Conservation (phyloP, 1,140 invertebrate genomes). For the Aphaenogaster rudis region DNA sequence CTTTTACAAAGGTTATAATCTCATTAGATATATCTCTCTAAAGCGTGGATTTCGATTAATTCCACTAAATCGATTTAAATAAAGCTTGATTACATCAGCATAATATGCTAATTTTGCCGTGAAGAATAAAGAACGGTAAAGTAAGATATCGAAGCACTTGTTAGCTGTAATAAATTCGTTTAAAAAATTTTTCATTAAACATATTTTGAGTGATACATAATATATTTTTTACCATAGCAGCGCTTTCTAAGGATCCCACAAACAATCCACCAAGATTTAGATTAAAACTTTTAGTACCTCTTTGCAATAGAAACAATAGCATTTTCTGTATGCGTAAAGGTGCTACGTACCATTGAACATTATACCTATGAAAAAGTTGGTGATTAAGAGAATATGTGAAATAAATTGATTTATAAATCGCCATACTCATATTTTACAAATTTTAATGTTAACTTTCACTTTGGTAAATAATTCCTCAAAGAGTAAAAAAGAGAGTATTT, state of each 20-base stretch:
- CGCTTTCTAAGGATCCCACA: neutral
- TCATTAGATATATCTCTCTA: no score
- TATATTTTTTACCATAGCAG: slow-evolving; percentile 5
- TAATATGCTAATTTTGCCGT: neutral
- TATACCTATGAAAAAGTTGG: slow-evolving; percentile 10
- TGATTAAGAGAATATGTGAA: neutral
- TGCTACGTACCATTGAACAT: neutral
- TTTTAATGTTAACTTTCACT: neutral
- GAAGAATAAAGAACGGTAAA: slow-evolving; percentile 19
- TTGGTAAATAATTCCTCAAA: neutral
- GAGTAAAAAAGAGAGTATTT: neutral
- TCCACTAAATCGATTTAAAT: neutral
- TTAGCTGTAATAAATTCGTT: slow-evolving; percentile 14
- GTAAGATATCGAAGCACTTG: slow-evolving; percentile 1
- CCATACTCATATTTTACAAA: neutral
- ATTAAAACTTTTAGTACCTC: neutral
- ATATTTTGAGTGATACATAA: neutral
- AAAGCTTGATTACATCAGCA: neutral
- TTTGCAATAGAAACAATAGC: slow-evolving; percentile 19
- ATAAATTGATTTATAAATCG: neutral
- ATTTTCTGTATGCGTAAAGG: slow-evolving; percentile 15
- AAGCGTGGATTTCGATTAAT: neutral
- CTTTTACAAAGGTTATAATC: neutral
- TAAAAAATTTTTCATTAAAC: neutral
- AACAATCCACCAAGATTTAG: slow-evolving; percentile 6